A percentile compares a stretch with the other conserved stretches of the same genome.
Conservation (phyloP, 1,140 invertebrate genomes). For the Scaptodrosophila lebanonensis region DNA sequence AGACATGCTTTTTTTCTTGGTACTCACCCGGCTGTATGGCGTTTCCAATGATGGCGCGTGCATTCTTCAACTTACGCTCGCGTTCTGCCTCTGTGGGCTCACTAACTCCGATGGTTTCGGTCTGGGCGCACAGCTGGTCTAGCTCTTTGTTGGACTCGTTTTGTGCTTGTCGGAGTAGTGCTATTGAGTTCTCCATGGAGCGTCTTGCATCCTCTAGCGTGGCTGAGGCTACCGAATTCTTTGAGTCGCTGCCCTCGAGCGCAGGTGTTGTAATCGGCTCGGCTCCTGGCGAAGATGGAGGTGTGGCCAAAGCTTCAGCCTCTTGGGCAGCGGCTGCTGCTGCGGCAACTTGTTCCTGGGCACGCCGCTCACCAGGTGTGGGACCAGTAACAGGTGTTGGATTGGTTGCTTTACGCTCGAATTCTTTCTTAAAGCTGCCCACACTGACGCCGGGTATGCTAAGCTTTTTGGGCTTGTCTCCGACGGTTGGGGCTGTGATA, state of each 20-base stretch:
- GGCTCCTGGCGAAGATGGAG: slow-evolving; percentile 22
- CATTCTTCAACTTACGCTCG: slow-evolving; percentile 79
- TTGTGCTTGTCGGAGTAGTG: slow-evolving; percentile 75
- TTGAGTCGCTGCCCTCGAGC: slow-evolving; percentile 62
- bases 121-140: slow-evolving; percentile 75
- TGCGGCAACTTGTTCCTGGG: slow-evolving; percentile 62
- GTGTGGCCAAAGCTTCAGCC: slow-evolving; percentile 23
- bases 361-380: slow-evolving; percentile 56
- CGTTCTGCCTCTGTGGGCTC: slow-evolving; percentile 62
- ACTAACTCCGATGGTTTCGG: slow-evolving; percentile 66
- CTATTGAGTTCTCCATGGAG: slow-evolving; percentile 78
- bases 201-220: slow-evolving; percentile 73
- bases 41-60: slow-evolving; percentile 80
- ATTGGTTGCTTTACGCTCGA: slow-evolving; percentile 86
- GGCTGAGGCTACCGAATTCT: slow-evolving; percentile 63
- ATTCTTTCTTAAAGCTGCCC: slow-evolving; percentile 89
- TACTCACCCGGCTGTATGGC: slow-evolving; percentile 78
- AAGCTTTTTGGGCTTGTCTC: slow-evolving; percentile 85
- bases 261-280: slow-evolving; percentile 26
- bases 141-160: slow-evolving; percentile 76
- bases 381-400: slow-evolving; percentile 76
- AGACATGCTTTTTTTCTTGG: slow-evolving; percentile 18
- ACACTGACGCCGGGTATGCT: slow-evolving; percentile 89
- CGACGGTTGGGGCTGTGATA: slow-evolving; percentile 39
- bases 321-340: slow-evolving; percentile 68